Base-by-base conservation (phyloP, 2,113 vertebrate species). In the Zingel zingel region DNA sequence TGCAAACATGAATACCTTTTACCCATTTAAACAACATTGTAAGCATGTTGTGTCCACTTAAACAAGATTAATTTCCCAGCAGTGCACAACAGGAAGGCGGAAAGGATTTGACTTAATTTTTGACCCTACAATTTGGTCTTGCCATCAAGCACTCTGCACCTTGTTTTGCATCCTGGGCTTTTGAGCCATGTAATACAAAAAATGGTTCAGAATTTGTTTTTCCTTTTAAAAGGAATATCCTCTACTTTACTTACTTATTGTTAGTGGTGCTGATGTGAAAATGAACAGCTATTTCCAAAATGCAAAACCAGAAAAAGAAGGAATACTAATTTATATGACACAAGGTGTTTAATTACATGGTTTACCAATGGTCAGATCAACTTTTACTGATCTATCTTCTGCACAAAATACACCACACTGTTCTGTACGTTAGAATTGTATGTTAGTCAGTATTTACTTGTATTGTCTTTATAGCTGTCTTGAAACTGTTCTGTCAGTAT, bases 11-110 rank as follows among this genome's bases (percentile, higher is more conserved):
- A 43, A 70, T 45, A 70, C 27, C n/a, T 72, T 50, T 77, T 63
- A 58, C 33, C 33, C 21, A 64, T 70, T 58, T 50, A 54, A 53
- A 65, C 68, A 80, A 36, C 39, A 64, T 13, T 48, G 68, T 80
- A 64, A 80, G 61, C 51, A 65, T 36, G 59, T 65, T 79, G 12
- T 43, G 27, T 67, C n/a, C 53, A 43, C 54, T 57, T 73, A 77
- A 63, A 72, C 3, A 13, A 51, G 11, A 68, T 53, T 25, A 6
- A 69, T 63, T 83, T 67, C 53, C 33, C 53, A 45, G 64, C 51
- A 72, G 39, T 48, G 59, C 43, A 14, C 23, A 10, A 53, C 33
- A 59, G 47, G 53, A 66, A 53, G 15, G 23, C 25, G 47, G 51
- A 67, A 61, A 23, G 16, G 6, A 59, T 23, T n/a, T 66, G 23